phyloP scores from a whole-genome alignment of 2,888 invertebrate genomes.

The Nesidiocoris tenuis region DNA sequence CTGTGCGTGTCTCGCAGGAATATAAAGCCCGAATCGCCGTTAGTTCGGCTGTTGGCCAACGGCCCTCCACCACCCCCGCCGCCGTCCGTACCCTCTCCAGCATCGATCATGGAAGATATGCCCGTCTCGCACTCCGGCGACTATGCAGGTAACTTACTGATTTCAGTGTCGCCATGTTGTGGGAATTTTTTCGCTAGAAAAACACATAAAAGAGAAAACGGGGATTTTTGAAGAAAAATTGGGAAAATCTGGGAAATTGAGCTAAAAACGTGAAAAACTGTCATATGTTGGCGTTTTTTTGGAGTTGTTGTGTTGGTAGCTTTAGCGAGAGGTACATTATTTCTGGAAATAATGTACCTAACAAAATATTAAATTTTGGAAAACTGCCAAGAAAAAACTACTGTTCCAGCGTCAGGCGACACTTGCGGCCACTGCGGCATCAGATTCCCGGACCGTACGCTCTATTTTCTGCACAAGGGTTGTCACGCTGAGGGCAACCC shows the following conservation, averaged over 20 bases:
- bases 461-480: slow-evolving; percentile 96
- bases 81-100: slow-evolving; percentile 17
- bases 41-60: slow-evolving; percentile 34
- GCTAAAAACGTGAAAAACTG: too few species aligned
- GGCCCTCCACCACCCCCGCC: slow-evolving; percentile 17
- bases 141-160: slow-evolving; percentile 16
- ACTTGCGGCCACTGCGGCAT: slow-evolving; percentile 92
- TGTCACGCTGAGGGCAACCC: slow-evolving; percentile 97
- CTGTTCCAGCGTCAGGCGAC: slow-evolving; percentile 31
- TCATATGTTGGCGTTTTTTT: too few species aligned
- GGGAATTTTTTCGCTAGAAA: slow-evolving; percentile 66
- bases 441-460: slow-evolving; percentile 90
- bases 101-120: slow-evolving; percentile 49
- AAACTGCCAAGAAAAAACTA: too few species aligned
- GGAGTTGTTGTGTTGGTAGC: too few species aligned
- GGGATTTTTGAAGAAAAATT: too few species aligned
- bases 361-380: too few species aligned
- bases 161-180: slow-evolving; percentile 49
- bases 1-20: slow-evolving; percentile 20
- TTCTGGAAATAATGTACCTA: too few species aligned
- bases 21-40: slow-evolving; percentile 32
- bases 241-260: too few species aligned
- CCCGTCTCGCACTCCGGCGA: slow-evolving; percentile 12
- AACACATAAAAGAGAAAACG: too few species aligned
- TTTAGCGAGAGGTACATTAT: too few species aligned